These are phyloP conservation scores for Didymodactylos carnosus DNA, from an alignment of 2,888 invertebrate genomes.

Conservation along the genomic window DNA sequence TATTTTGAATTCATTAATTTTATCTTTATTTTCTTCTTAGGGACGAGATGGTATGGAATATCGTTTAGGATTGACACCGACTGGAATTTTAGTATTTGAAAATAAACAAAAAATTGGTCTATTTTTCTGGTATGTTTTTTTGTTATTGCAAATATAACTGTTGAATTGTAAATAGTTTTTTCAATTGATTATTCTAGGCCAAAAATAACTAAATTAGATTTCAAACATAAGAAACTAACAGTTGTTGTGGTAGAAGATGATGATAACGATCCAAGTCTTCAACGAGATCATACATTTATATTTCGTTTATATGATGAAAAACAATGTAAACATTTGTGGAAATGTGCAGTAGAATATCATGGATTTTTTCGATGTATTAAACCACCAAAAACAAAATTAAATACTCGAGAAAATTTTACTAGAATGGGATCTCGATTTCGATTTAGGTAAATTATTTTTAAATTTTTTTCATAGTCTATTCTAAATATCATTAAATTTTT, in stretches of 20 bases:
- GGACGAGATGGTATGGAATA: constrained; percentile 93
- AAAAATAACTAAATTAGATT: constrained; percentile 87
- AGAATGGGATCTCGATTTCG: constrained; percentile 93
- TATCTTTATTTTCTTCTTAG: no score
- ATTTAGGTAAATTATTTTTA: constrained; percentile 40
- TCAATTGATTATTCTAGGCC: constrained; percentile 37
- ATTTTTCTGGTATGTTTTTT: constrained; percentile 60
- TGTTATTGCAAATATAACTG: constrained; percentile 16
- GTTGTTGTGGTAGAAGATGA: constrained; percentile 94
- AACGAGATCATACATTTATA: constrained; percentile 95
- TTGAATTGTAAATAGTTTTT: background rate
- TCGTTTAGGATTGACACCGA: constrained; percentile 82
- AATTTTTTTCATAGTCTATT: background rate
- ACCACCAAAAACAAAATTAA: constrained; percentile 37
- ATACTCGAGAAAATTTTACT: constrained; percentile 80
- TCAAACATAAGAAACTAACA: constrained; percentile 88
- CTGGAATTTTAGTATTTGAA: constrained; percentile 92
- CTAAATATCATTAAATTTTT: background rate
- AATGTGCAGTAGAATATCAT: constrained; percentile 98
- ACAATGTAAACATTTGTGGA: constrained; percentile 98
- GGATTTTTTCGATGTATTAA: constrained; percentile 77
- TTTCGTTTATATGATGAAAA: constrained; percentile 74
- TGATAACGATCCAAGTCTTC: constrained; percentile 41
- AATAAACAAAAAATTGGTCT: constrained; percentile 84
- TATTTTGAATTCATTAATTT: no score